Evolutionary conservation across 2,888 invertebrate species (phyloP), one percentile per base, ranked within the genome.

Genomic region (Taenaris catops): DNA sequence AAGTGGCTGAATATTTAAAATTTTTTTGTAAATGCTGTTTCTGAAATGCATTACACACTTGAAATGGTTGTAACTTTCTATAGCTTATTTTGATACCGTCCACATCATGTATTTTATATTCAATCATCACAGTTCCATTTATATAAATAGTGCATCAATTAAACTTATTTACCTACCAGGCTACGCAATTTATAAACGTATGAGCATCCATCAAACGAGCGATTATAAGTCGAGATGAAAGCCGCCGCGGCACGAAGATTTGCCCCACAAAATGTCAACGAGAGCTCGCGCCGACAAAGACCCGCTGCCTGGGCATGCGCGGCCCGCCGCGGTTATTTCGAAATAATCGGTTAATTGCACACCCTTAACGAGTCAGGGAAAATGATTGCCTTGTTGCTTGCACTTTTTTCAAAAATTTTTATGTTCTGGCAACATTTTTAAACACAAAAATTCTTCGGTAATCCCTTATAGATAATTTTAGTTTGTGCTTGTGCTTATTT

Each of bases 231-330:
- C 48, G 47, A 42, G 62, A 58, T 83, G 75, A 84, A 83, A 83
- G 70, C 53, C 43, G 55, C 84, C 84, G 83, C 83, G 76, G 84
- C 65, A 79, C 74, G 84, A 80, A 69, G 78, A 75, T 81, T 83
- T 81, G 79, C 80, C 63, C 74, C 67, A 75, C 79, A 78, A 83
- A 81, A 84, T 83, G 84, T 84, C 83, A 83, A 69, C 76, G 63
- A 65, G 68, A 54, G 58, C 56, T 45, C 32, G 38, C 41, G 56
- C 79, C 81, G 81, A 81, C 83, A 81, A 83, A 81, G 78, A 61
- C 48, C 35, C 32, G 58, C 46, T 29, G 52, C 48, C 52, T 45
- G 61, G 58, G 69, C 58, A 70, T 72, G 50, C 50, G 58, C 42
- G 63, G 67, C 55, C 55, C 58, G 70, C 71, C 62, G 66, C 66